Base-by-base conservation (phyloP, 2,888 invertebrate genomes). In the Ctena decussata region DNA sequence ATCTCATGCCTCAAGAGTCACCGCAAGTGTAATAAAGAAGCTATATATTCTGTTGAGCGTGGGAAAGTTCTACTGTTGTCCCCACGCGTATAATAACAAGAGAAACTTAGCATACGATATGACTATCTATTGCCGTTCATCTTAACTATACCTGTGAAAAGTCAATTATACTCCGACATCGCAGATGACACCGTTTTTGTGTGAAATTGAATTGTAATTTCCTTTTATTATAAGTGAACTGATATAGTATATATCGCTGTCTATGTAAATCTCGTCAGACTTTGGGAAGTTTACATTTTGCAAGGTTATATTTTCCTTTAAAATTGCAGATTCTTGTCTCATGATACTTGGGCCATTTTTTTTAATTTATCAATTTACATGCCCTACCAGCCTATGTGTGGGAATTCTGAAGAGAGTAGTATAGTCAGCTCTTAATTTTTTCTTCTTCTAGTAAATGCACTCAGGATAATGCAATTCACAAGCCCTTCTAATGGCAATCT, bases 61-160 rank as follows among this genome's bases (percentile, higher is more conserved):
- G 75, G 75, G 75, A 75, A 75, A 49, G 44, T 75, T 37, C 39
- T 32, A 75, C 32, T 37, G 35, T 57, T 21, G 75, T 53, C 75
- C 24, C 53, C 57, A 57, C 75, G 53, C 57, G 75, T 35, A 72
- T 44, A 41, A 72, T 72, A 57, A 57, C 21, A 11, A 57, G 57
- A 57, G 57, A 57, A 57, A 57, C 57, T 27, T n/a, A 27, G 57
- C 57, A 57, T 57, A 57, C 27, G 57, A 57, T 57, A 57, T 57
- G 57, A 57, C 57, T 57, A 57, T 57, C 57, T 57, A 57, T 57
- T 27, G 30, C 57, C 57, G n/a, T 27, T 57, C 57, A 57, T 57
- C 57, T 57, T 57, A 12, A 21, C 27, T 57, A 27, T 24, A 57
- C 24, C 53, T 53, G 53, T 53, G 53, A 53, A 53, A 53, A 53